Percentiles rank a stretch among this genome's conserved stretches.
Evolutionary conservation across 2,797 vertebrate species (phyloP).

Genomic region (Podargus strigoides): DNA sequence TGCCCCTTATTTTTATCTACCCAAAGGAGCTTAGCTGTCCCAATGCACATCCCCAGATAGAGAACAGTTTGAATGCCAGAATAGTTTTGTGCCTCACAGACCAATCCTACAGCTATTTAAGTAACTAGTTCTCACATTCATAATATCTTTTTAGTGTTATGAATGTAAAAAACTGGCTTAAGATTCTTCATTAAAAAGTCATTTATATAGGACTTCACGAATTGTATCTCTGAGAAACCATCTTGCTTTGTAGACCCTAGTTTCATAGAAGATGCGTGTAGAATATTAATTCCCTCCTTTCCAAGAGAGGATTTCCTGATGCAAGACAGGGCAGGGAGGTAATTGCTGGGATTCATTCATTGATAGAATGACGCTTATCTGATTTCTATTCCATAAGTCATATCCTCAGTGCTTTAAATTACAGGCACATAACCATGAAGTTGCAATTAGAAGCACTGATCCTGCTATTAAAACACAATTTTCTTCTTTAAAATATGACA

Average conservation of each 20-base stretch:
- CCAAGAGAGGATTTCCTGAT: background rate
- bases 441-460: slow-evolving; percentile 37
- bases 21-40: background rate
- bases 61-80: background rate
- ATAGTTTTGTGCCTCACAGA: background rate
- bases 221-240: background rate
- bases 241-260: background rate
- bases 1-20: background rate
- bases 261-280: background rate
- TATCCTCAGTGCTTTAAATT: slow-evolving; percentile 31
- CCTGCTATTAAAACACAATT: slow-evolving; percentile 40
- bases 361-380: background rate
- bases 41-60: background rate
- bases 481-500: slow-evolving; percentile 34
- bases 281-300: slow-evolving; percentile 22
- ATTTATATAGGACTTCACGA: background rate
- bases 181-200: background rate
- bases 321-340: background rate
- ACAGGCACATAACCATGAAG: slow-evolving; percentile 13
- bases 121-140: background rate
- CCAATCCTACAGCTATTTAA: background rate
- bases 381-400: slow-evolving; percentile 6
- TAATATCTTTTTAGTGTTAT: background rate
- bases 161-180: background rate
- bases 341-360: slow-evolving; percentile 23